phyloP scores from a whole-genome alignment of 2,113 vertebrate species.

The Pterocles gutturalis region DNA sequence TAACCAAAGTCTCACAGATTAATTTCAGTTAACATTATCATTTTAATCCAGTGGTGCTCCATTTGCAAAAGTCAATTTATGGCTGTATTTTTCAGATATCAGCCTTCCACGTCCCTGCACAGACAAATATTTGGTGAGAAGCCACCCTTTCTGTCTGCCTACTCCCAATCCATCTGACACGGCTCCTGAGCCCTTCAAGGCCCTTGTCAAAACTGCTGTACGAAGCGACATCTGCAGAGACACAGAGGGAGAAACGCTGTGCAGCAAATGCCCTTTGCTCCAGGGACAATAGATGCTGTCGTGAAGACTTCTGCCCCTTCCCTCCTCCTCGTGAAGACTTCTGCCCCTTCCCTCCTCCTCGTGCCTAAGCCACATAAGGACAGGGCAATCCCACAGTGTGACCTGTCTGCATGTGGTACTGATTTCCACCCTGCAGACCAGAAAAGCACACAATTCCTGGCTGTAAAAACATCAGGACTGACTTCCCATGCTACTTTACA shows the following conservation, averaged over 20 bases:
- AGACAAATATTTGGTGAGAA: neutral
- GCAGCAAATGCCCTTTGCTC: rapidly evolving
- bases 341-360: neutral
- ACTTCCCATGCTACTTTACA: neutral
- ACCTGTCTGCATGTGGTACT: no score
- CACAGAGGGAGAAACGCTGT: rapidly evolving
- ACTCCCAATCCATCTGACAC: neutral
- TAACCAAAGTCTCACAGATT: neutral
- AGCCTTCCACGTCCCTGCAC: neutral
- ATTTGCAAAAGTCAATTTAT: neutral
- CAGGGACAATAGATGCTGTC: rapidly evolving
- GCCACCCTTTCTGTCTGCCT: rapidly evolving
- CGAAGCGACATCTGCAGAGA: neutral
- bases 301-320: neutral
- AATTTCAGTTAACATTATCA: neutral
- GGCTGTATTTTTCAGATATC: neutral
- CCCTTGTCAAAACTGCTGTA: neutral
- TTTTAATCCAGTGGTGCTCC: neutral
- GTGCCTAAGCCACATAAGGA: neutral
- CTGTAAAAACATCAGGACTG: neutral
- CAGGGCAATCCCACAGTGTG: rapidly evolving
- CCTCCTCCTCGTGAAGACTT: neutral
- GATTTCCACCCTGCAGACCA: neutral
- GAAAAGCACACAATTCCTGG: neutral
- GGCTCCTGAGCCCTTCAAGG: neutral